These are phyloP conservation scores for Catagonus wagneri DNA, from an alignment of 2,113 vertebrate genomes.

Conservation along the genomic window DNA sequence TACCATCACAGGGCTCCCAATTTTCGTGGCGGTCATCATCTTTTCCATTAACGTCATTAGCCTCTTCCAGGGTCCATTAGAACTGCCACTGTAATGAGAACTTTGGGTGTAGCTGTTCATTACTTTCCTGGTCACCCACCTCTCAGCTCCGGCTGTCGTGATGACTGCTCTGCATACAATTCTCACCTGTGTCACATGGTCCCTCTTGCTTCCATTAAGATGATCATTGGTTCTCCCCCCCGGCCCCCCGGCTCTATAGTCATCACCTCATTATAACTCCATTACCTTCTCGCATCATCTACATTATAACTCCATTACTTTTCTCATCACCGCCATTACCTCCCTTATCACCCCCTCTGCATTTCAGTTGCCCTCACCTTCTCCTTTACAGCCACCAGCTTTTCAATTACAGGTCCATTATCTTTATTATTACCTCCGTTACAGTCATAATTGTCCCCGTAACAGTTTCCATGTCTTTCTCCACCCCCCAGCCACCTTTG, in stretches of 20 bases:
- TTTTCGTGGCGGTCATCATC: not conserved
- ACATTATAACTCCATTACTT: conserved; percentile 83
- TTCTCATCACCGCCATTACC: conserved; percentile 84
- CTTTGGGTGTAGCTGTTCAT: conserved; percentile 57
- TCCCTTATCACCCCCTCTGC: conserved; percentile 81
- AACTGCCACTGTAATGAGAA: conserved; percentile 46
- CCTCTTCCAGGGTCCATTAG: conserved; percentile 50
- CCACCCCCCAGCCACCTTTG: conserved; percentile 73
- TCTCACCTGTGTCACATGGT: conserved; percentile 60
- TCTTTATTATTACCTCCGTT: conserved; percentile 86
- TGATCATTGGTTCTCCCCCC: conserved; percentile 66
- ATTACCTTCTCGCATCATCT: conserved; percentile 81
- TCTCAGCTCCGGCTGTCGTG: conserved; percentile 23
- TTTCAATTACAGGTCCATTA: conserved; percentile 88
- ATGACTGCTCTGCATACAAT: conserved; percentile 62
- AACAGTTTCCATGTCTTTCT: conserved; percentile 80
- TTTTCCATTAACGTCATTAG: conserved; percentile 68
- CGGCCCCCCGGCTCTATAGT: conserved; percentile 65
- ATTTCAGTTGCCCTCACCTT: conserved; percentile 84
- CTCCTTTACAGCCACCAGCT: conserved; percentile 84
- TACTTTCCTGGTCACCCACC: conserved; percentile 74
- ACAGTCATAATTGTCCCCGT: conserved; percentile 86
- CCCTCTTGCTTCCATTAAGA: conserved; percentile 76
- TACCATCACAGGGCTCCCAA: conserved; percentile 3
- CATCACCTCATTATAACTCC: conserved; percentile 86